Evolutionary conservation across 2,888 invertebrate species (phyloP).

Genomic region (Plusia festucae): DNA sequence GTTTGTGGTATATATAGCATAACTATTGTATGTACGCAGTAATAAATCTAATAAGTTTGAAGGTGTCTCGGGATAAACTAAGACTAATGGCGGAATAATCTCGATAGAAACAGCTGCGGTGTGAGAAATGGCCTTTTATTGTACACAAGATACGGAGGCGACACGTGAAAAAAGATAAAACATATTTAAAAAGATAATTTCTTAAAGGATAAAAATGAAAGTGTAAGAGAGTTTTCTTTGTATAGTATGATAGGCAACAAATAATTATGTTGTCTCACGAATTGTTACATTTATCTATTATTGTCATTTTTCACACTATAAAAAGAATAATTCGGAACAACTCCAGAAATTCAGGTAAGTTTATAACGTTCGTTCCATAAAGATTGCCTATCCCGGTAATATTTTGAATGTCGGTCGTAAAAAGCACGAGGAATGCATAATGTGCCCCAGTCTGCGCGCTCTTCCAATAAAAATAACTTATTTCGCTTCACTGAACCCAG

Average conservation of each 20-base stretch:
- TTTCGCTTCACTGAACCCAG: conserved; percentile 50
- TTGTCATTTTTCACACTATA: not conserved
- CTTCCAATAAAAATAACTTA: conserved; percentile 57
- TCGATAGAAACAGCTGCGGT: conserved; percentile 40
- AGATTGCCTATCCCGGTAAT: conserved; percentile 39
- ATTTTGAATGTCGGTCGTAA: conserved; percentile 56
- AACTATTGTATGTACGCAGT: conserved; percentile 18
- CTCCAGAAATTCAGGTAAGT: conserved; percentile 3
- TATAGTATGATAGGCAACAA: no score
- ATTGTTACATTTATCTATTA: not conserved
- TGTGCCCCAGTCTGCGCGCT: conserved; percentile 37
- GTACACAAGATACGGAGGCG: conserved; percentile 2
- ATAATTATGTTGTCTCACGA: not conserved
- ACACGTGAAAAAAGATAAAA: not conserved
- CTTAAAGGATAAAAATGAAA: no score
- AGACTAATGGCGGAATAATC: conserved; percentile 58
- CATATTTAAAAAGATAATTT: not conserved
- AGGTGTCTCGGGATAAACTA: conserved; percentile 51
- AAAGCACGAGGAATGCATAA: conserved; percentile 54
- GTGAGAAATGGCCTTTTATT: conserved; percentile 40
- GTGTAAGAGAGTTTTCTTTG: no score
- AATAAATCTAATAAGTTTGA: conserved; percentile 59
- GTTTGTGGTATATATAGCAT: not conserved
- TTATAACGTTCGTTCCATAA: conserved; percentile 24
- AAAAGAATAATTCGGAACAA: not conserved